phyloP scores from a whole-genome alignment of 1,140 invertebrate genomes.

The Ceratina australensis region DNA sequence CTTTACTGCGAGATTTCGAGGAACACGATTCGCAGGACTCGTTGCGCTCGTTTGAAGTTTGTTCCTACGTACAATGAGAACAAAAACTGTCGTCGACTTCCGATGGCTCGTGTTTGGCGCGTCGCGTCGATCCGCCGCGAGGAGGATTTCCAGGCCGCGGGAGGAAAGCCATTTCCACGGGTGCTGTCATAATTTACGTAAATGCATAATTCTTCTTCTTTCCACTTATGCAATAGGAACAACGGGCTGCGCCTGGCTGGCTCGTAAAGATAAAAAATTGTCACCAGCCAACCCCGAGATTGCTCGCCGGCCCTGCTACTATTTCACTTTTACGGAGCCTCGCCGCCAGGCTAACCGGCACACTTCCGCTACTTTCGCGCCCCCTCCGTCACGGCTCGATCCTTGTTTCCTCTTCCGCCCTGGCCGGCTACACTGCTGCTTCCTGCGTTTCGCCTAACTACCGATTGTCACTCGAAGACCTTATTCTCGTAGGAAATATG shows the following conservation, averaged over 20 bases:
- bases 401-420: not conserved
- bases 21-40: too few relatives aligned
- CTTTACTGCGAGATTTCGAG: too few relatives aligned
- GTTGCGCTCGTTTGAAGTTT: too few relatives aligned
- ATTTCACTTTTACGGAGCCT: constrained; percentile 70
- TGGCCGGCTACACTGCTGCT: not conserved
- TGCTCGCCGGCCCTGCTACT: constrained; percentile 57
- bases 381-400: not conserved
- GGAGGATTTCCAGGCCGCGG: not conserved
- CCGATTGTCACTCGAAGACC: constrained; percentile 17
- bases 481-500: not conserved
- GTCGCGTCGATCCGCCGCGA: too few relatives aligned
- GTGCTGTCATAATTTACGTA: constrained; percentile 73
- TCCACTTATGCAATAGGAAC: constrained; percentile 73
- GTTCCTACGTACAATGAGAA: too few relatives aligned
- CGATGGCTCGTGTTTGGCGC: not conserved
- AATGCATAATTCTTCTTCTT: constrained; percentile 75
- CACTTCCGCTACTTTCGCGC: constrained; percentile 37
- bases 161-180: constrained; percentile 64
- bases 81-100: not conserved
- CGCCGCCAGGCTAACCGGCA: constrained; percentile 55
- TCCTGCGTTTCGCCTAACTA: not conserved
- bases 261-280: constrained; percentile 76
- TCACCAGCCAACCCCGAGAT: constrained; percentile 66
- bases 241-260: constrained; percentile 54